Evolutionary conservation across 2,113 vertebrate species (phyloP).

Genomic region (Phycodurus eques): DNA sequence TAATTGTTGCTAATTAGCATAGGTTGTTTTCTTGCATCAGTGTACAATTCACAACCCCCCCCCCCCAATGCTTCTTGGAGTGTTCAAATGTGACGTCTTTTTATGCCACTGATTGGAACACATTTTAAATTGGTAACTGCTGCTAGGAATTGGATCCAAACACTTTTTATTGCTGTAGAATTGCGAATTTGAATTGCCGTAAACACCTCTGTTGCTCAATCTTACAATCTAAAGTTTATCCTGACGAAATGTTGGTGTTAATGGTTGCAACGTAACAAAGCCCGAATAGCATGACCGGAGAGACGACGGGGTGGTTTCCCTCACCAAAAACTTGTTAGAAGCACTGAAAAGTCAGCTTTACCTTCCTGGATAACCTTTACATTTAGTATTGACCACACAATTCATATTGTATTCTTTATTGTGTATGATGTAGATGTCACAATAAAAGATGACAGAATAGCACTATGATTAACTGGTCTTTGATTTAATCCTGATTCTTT

Average conservation of each 20-base stretch:
- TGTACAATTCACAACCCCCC: too few species aligned
- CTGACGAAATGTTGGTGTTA: not conserved
- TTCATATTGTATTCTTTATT: not conserved
- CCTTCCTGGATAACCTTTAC: too few species aligned
- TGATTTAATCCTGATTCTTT: not conserved
- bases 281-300: not conserved
- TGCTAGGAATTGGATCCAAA: constrained; percentile 10
- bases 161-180: not conserved
- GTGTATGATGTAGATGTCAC: not conserved
- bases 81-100: not conserved
- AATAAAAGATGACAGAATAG: not conserved
- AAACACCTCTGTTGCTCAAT: too few species aligned
- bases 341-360: too few species aligned
- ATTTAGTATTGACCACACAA: not conserved
- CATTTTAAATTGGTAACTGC: constrained; percentile 10
- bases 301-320: not conserved
- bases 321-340: too few species aligned
- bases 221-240: not conserved
- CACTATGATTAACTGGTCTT: not conserved
- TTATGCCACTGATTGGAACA: not conserved
- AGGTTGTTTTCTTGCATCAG: too few species aligned
- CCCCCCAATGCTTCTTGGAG: not conserved
- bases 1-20: not conserved
- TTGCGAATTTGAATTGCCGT: not conserved
- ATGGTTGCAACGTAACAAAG: not conserved